Evolutionary conservation across 2,797 vertebrate genomes (phyloP), one percentile per base, ranked within the genome.

Genomic region (Mallotus villosus): DNA sequence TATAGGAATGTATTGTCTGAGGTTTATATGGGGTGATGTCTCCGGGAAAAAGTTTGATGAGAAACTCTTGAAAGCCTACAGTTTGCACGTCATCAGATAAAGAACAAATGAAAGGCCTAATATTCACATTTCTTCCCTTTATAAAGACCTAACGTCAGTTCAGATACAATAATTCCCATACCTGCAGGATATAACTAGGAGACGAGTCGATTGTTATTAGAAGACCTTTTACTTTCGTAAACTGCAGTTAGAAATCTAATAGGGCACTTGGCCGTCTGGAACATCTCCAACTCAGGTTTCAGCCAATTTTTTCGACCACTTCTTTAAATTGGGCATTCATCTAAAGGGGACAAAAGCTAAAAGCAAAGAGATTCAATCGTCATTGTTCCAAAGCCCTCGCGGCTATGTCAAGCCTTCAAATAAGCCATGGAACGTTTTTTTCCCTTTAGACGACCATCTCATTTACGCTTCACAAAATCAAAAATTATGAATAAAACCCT

Each of bases 251-350:
- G 74, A 82, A 88, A 81, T 73, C 73, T 67, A 86, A 86, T 80
- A 77, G 71, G 80, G 81, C 63, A 49, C 53, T 59, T 79, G 60
- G 51, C 21, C 72, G 81, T 78, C 80, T 84, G 72, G 77, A 67
- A 57, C 69, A 78, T 74, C 37, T 67, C 29, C 73, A 83, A 81
- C 84, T 87, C 81, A 82, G 62, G 83, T 87, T 87, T 83, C 82
- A 82, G 64, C 2, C 64, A 71, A 68, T 49, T 17, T 51, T 71
- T 78, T 73, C 66, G 53, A 46, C 68, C 75, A 57, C 70, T 76
- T 78, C 66, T 82, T 79, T 69, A 74, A 68, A 63, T 73, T 4
- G 24, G 12, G 68, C 66, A 62, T 80, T 83, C 71, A 83, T 75
- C 73, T 66, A 71, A 64, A 77, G 74, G 75, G 75, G 68, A 76